These are phyloP conservation scores for Hippopotamyrus pictus DNA, from an alignment of 2,797 vertebrate species.

Conservation along the genomic window DNA sequence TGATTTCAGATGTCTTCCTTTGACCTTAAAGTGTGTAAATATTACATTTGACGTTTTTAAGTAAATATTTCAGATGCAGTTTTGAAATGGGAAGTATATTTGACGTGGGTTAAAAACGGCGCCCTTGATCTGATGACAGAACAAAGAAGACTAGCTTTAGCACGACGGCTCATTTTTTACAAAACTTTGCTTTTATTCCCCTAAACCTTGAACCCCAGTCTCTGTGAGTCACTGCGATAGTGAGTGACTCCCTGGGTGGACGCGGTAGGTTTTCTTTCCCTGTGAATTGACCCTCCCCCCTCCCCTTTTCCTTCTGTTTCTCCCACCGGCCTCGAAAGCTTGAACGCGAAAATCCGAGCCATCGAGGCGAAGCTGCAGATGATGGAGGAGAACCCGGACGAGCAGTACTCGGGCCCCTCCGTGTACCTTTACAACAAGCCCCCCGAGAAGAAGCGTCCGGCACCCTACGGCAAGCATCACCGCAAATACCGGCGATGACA, in stretches of 20 bases:
- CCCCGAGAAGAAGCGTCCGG: constrained; percentile 85
- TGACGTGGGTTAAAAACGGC: neutral
- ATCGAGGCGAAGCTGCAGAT: constrained; percentile 98
- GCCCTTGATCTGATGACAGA: neutral
- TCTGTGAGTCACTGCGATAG: neutral
- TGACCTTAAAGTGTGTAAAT: neutral
- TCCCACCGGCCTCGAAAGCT: constrained; percentile 50
- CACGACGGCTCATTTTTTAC: neutral
- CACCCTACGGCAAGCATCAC: constrained; percentile 78
- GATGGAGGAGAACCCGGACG: constrained; percentile 96
- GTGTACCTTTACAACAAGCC: constrained; percentile 91
- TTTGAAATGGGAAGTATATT: neutral
- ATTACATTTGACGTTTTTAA: neutral
- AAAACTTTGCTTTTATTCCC: neutral
- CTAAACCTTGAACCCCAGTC: neutral
- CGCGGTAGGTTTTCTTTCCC: neutral
- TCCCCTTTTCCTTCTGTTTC: neutral
- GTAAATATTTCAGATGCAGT: neutral
- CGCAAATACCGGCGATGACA: constrained; percentile 68
- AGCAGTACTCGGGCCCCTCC: constrained; percentile 77
- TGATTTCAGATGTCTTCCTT: neutral
- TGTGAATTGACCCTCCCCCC: neutral
- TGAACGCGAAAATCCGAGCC: constrained; percentile 92
- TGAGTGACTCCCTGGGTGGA: neutral
- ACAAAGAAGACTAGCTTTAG: neutral